Evolutionary conservation across 1,140 invertebrate genomes (phyloP), one percentile per base, ranked within the genome.

Genomic region (Drosophila tani): DNA sequence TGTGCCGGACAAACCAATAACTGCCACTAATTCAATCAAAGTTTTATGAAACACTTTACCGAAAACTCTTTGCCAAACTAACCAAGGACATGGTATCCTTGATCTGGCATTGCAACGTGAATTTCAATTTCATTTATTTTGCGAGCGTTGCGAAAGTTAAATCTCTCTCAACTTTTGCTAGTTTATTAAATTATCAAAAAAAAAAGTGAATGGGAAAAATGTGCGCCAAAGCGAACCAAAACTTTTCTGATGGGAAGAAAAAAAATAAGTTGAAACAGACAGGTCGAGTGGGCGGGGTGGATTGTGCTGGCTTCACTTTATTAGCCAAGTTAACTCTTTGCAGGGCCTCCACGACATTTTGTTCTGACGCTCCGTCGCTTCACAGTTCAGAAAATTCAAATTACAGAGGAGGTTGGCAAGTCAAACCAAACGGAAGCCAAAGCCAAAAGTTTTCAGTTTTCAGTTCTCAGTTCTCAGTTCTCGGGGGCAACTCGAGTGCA

Each of bases 381-480:
- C 68, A 88, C 84, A 88, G 84, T 90, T 84, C 68, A 81, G 73
- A 79, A 90, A 81, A 88, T 90, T 88, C 85, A 88, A 88, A 88
- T 88, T 88, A 88, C 81, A 86, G 82, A 82, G 81, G 56, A 87
- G 79, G 83, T 75, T 75, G 83, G 59, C 60, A 60, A 62, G 73
- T 50, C 60, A 62, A 81, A 71, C 62, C 63, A 71, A 75, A 69
- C 66, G 62, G 57, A 78, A 73, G 68, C 73, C 73, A 84, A 84
- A 79, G 68, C 67, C 63, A 81, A 85, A 84, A 85, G 82, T 85
- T 79, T 80, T 70, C 58, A 55, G 51, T 21, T 55, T n/a, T 55
- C 41, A 17, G 41, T 43, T n/a, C 41, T n/a, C 41, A 17, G 41
- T 43, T n/a, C 41, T n/a, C 40, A 2, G 41, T 17, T 43, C 41